Evolutionary conservation across 2,113 vertebrate genomes (phyloP).

Genomic region (Pachyramphus minor): DNA sequence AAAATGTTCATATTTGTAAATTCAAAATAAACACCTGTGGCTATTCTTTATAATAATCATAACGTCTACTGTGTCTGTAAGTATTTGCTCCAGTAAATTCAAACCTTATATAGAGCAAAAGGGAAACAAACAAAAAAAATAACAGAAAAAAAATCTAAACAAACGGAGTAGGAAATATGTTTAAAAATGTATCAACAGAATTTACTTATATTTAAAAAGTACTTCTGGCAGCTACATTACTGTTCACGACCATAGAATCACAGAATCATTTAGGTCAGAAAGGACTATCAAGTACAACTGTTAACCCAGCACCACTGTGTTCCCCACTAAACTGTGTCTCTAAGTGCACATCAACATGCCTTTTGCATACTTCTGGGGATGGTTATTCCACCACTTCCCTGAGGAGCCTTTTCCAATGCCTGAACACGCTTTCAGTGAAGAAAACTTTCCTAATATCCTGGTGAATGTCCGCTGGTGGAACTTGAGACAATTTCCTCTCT

Average conservation of each 20-base stretch:
- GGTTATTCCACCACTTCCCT: background rate
- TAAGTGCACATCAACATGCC: background rate
- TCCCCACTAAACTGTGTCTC: background rate
- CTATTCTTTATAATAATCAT: background rate
- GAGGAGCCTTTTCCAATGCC: background rate
- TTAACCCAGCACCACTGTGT: rapidly evolving
- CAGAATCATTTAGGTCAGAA: background rate
- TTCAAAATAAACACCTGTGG: background rate
- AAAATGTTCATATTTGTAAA: background rate
- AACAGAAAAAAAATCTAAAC: background rate
- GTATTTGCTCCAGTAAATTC: background rate
- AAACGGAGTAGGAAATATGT: background rate
- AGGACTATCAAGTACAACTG: background rate
- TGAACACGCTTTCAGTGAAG: rapidly evolving
- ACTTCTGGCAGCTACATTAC: background rate
- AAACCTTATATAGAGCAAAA: background rate
- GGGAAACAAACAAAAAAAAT: background rate
- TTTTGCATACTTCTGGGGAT: background rate
- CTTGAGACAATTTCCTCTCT: background rate
- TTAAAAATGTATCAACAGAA: background rate
- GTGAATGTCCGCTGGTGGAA: background rate
- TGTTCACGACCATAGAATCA: background rate
- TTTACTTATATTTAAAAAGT: background rate
- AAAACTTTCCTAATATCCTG: background rate
- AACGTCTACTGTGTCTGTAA: background rate